Conservation (phyloP, 2,797 vertebrate genomes). For the Sciurus vulgaris region DNA sequence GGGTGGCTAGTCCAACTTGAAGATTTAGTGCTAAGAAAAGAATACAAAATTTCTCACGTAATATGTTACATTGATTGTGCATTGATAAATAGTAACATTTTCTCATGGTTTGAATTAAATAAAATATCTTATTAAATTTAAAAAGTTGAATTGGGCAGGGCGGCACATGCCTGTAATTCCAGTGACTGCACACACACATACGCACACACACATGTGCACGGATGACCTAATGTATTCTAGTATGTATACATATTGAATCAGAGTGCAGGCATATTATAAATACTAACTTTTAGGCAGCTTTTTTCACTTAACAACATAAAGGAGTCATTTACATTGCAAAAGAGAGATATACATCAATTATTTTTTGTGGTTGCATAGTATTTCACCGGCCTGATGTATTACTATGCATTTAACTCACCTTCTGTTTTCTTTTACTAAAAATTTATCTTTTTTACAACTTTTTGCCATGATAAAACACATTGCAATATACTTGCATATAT, state of each 20-base stretch:
- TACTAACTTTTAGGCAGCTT: neutral
- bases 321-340: neutral
- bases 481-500: neutral
- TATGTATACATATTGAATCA: neutral
- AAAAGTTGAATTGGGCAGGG: neutral
- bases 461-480: neutral
- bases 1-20: neutral
- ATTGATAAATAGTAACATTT: neutral
- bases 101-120: neutral
- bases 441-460: neutral
- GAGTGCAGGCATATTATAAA: neutral
- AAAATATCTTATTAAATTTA: slow-evolving; percentile 19
- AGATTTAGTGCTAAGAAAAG: neutral
- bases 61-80: neutral
- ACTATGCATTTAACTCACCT: neutral
- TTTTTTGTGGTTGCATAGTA: neutral
- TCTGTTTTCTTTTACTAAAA: neutral
- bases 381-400: neutral
- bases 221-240: too few species aligned
- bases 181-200: neutral
- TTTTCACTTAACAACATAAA: neutral
- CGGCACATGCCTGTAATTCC: neutral
- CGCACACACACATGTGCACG: too few species aligned
- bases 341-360: neutral
- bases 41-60: neutral